phyloP scores from a whole-genome alignment of 1,140 invertebrate genomes.

The Calycopis cecrops region DNA sequence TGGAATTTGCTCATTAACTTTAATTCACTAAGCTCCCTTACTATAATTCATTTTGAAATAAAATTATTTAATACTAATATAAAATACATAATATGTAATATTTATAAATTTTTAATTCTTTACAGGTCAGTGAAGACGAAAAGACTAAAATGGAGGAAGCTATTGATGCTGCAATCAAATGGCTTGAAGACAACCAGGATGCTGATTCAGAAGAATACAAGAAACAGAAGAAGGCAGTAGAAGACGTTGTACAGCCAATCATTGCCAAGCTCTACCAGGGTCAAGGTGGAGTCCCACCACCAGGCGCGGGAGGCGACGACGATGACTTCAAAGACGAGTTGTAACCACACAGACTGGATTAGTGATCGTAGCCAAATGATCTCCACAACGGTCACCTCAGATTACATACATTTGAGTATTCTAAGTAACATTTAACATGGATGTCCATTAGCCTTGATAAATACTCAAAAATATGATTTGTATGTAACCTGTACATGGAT shows the following conservation, averaged over 20 bases:
- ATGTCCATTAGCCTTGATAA: no score
- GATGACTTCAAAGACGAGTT: slow-evolving; percentile 92
- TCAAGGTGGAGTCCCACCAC: slow-evolving; percentile 84
- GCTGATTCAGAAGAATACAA: slow-evolving; percentile 96
- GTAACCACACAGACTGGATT: slow-evolving; percentile 76
- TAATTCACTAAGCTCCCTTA: no score
- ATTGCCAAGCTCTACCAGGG: slow-evolving; percentile 97
- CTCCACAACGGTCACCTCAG: slow-evolving; percentile 36
- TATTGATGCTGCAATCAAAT: slow-evolving; percentile 98
- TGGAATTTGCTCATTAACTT: no score
- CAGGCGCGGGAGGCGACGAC: slow-evolving; percentile 80
- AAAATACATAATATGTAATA: background rate
- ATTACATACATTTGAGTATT: slow-evolving; percentile 22
- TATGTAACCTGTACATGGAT: slow-evolving; percentile 43
- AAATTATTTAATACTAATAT: background rate
- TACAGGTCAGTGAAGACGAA: slow-evolving; percentile 86
- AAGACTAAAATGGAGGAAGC: slow-evolving; percentile 97
- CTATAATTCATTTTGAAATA: no score
- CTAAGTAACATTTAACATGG: no score
- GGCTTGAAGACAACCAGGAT: slow-evolving; percentile 97
- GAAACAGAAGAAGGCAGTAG: slow-evolving; percentile 97
- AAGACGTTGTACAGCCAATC: slow-evolving; percentile 97
- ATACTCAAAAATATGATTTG: slow-evolving; percentile 7
- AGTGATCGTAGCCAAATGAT: slow-evolving; percentile 60
- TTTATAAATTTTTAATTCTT: slow-evolving; percentile 27